phyloP scores from a whole-genome alignment of 2,888 invertebrate species.

The Yponomeuta sedellus region DNA sequence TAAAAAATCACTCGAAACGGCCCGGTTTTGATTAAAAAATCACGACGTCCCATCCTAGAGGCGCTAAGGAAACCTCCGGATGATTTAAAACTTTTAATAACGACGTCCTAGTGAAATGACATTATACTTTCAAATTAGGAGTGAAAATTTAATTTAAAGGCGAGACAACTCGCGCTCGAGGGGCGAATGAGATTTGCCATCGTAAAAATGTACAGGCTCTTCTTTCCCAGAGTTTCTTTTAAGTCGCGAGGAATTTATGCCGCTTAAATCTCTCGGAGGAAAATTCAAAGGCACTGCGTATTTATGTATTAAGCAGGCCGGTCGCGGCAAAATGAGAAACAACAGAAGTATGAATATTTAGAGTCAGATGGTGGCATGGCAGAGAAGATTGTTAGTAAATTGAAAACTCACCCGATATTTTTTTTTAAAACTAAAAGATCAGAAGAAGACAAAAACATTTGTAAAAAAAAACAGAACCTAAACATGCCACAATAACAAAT shows the following conservation, averaged over 20 bases:
- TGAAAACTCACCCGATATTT: too few relatives aligned
- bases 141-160: conserved; percentile 78
- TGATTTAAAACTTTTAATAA: conserved; percentile 78
- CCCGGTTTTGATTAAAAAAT: conserved; percentile 75
- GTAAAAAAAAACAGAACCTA: too few relatives aligned
- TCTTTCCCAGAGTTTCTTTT: conserved; percentile 74
- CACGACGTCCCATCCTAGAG: conserved; percentile 61
- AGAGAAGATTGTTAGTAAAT: too few relatives aligned
- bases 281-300: conserved; percentile 64
- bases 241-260: conserved; percentile 66
- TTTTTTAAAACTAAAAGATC: too few relatives aligned
- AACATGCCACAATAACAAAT: too few relatives aligned
- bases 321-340: conserved; percentile 23
- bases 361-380: too few relatives aligned
- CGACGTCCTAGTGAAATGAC: conserved; percentile 76
- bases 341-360: background rate
- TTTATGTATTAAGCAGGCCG: conserved; percentile 70
- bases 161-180: conserved; percentile 70
- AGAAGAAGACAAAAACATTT: too few relatives aligned
- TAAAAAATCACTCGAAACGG: conserved; percentile 75
- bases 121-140: conserved; percentile 78
- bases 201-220: conserved; percentile 74
- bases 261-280: conserved; percentile 70
- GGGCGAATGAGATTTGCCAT: conserved; percentile 68
- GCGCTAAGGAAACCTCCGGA: conserved; percentile 62